Conservation (phyloP, 2,113 vertebrate genomes). For the Centrocercus urophasianus region DNA sequence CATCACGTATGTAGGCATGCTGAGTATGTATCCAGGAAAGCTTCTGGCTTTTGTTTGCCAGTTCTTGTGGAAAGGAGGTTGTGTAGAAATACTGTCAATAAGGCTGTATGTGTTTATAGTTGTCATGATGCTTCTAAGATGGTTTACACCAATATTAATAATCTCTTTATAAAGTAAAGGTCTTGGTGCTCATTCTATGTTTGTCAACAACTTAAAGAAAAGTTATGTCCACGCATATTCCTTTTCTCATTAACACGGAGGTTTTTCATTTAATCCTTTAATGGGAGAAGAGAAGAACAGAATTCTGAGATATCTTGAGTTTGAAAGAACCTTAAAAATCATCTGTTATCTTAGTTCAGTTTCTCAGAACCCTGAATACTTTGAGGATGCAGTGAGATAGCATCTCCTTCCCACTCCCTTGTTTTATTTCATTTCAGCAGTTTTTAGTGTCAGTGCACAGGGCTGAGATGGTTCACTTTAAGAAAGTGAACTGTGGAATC, state of each 20-base stretch:
- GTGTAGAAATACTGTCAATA: not conserved
- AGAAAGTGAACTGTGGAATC: not conserved
- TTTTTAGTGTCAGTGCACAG: not conserved
- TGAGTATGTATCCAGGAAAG: not conserved
- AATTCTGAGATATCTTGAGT: not conserved
- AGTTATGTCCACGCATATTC: not conserved
- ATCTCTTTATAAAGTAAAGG: not conserved
- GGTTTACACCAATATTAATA: not conserved
- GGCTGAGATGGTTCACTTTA: not conserved
- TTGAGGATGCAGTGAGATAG: not conserved
- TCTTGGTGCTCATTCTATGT: not conserved
- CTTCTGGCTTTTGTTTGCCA: not conserved
- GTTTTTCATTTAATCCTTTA: not conserved
- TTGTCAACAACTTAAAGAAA: not conserved
- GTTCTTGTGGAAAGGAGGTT: not conserved
- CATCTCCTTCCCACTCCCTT: not conserved
- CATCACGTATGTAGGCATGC: too few relatives aligned
- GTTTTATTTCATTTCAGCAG: not conserved
- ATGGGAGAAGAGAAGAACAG: not conserved
- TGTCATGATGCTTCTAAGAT: not conserved
- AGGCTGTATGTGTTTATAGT: rapidly evolving
- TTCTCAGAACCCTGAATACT: not conserved
- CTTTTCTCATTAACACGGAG: not conserved
- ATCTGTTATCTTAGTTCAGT: not conserved
- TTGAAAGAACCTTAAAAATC: not conserved